These are phyloP conservation scores for Moxostoma hubbsi DNA, from an alignment of 2,797 vertebrate genomes.

Conservation along the genomic window DNA sequence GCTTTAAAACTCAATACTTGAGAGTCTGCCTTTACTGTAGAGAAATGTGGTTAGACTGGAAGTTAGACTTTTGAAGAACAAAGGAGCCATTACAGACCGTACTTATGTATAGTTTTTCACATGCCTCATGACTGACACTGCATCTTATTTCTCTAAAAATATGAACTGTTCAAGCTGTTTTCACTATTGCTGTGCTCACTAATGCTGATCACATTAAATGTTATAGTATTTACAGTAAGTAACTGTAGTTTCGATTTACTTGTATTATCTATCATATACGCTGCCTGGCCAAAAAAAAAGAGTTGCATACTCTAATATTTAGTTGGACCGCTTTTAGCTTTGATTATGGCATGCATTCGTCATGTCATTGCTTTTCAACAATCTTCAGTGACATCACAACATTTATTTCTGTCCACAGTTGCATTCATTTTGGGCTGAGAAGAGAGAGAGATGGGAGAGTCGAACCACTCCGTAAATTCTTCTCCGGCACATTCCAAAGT, in stretches of 20 bases:
- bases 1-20: constrained; percentile 38
- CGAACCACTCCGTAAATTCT: no score
- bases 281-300: no score
- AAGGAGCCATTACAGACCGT: constrained; percentile 46
- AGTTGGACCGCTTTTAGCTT: no score
- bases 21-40: constrained; percentile 30
- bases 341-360: no score
- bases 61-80: constrained; percentile 25
- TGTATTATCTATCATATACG: not conserved
- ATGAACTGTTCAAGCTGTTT: constrained; percentile 13
- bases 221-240: not conserved
- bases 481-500: no score
- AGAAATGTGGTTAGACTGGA: constrained; percentile 19
- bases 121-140: constrained; percentile 14
- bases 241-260: constrained; percentile 13
- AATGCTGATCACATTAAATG: not conserved
- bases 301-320: no score
- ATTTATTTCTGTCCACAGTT: no score
- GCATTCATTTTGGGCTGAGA: no score
- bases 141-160: constrained; percentile 13
- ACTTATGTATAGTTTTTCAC: constrained; percentile 30
- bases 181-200: not conserved
- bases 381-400: no score
- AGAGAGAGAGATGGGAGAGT: no score
- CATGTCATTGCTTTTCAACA: no score